Percentiles rank a stretch among this genome's conserved stretches.
These are phyloP conservation scores for Drosophila kokeensis DNA, from an alignment of 2,888 invertebrate genomes.

Conservation along the genomic window DNA sequence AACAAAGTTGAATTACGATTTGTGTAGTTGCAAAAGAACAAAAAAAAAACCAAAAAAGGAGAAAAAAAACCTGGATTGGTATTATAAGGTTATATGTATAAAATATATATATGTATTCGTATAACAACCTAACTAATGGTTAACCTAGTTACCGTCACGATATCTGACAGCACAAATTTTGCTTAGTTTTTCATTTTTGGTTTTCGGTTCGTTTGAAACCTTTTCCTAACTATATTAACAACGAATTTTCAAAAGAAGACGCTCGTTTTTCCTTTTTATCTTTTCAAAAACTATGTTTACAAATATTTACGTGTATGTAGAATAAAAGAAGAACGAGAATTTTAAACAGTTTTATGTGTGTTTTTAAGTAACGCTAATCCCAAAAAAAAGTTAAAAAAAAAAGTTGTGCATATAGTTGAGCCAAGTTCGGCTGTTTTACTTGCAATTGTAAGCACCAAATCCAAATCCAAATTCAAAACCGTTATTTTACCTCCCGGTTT, in stretches of 20 bases:
- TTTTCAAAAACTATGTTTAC: constrained; percentile 32
- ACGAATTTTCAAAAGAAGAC: constrained; percentile 45
- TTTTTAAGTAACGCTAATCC: constrained; percentile 5
- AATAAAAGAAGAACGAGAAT: constrained; percentile 8
- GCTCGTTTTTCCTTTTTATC: background rate
- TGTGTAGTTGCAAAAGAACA: constrained; percentile 31
- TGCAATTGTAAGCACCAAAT: constrained; percentile 10
- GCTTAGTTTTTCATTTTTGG: constrained; percentile 3
- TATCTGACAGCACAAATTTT: constrained; percentile 30
- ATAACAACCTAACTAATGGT: constrained; percentile 27
- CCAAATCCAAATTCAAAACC: constrained; percentile 25
- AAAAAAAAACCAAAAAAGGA: background rate
- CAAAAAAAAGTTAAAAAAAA: constrained; percentile 9
- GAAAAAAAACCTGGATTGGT: constrained; percentile 18
- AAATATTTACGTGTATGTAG: constrained; percentile 42
- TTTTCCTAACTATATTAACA: constrained; percentile 42
- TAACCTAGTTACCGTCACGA: constrained; percentile 49
- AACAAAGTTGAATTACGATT: constrained; percentile 22
- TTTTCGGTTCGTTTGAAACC: background rate
- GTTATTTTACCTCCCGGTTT: constrained; percentile 60
- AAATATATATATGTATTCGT: constrained; percentile 23
- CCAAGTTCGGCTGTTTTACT: too few species aligned
- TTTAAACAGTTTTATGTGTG: constrained; percentile 42
- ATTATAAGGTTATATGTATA: constrained; percentile 25
- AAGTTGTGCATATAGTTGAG: constrained; percentile 8